Percentiles rank a stretch among this genome's conserved stretches.
These are phyloP conservation scores for Thymallus thymallus DNA, from an alignment of 2,113 vertebrate genomes.

Conservation along the genomic window DNA sequence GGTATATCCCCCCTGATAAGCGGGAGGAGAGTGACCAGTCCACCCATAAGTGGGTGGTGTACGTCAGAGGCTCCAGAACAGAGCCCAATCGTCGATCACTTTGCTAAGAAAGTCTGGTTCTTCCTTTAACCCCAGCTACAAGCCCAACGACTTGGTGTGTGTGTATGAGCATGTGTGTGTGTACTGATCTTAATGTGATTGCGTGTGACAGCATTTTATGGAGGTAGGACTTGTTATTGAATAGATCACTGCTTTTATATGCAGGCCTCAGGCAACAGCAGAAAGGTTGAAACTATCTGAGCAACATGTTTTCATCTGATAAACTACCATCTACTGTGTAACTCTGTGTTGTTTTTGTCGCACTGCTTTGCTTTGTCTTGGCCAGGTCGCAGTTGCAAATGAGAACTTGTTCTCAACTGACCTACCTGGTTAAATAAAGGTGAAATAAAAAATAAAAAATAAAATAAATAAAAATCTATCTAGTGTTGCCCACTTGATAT, in stretches of 20 bases:
- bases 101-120: slow-evolving; percentile 99
- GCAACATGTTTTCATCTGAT: slow-evolving; percentile 17
- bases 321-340: too few relatives aligned
- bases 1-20: slow-evolving; percentile 97
- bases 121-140: slow-evolving; percentile 97
- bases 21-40: slow-evolving; percentile 98
- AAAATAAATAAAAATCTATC: too few relatives aligned
- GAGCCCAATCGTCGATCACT: slow-evolving; percentile 97
- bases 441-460: too few relatives aligned
- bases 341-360: too few relatives aligned
- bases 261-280: slow-evolving; percentile 9
- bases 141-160: slow-evolving; percentile 92
- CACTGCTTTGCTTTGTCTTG: too few relatives aligned
- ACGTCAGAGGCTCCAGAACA: slow-evolving; percentile 90
- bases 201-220: slow-evolving; percentile 81
- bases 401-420: too few relatives aligned
- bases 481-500: slow-evolving; percentile 22
- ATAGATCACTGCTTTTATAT: slow-evolving; percentile 7
- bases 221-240: slow-evolving; percentile 1
- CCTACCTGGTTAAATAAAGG: too few relatives aligned
- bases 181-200: background rate
- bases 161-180: slow-evolving; percentile 22
- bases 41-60: slow-evolving; percentile 99
- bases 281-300: slow-evolving; percentile 13
- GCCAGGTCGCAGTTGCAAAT: too few relatives aligned